Evolutionary conservation across 2,797 vertebrate genomes (phyloP).

Genomic region (Rhodeus uyekii): DNA sequence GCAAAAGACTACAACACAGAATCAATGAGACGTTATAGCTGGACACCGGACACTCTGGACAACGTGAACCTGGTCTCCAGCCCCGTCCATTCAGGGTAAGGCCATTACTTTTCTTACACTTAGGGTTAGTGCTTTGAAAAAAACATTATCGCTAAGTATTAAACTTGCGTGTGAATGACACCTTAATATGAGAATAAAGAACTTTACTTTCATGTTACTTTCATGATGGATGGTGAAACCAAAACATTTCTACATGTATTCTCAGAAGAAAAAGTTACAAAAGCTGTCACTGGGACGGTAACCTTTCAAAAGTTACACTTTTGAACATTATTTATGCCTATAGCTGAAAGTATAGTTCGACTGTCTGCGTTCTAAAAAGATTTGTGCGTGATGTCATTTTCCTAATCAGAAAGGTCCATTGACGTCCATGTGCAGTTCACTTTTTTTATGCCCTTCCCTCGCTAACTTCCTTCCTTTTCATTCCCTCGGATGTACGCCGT

Average conservation of each 20-base stretch:
- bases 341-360: background rate
- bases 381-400: background rate
- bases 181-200: background rate
- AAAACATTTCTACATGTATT: background rate
- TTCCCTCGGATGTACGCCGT: background rate
- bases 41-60: conserved; percentile 92
- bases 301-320: no score
- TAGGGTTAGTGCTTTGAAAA: background rate
- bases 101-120: background rate
- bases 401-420: no score
- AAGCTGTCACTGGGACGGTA: no score
- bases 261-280: background rate
- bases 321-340: background rate
- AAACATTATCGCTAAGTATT: background rate
- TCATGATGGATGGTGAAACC: background rate
- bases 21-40: conserved; percentile 94
- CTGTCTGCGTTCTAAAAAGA: background rate
- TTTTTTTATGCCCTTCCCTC: background rate
- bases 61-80: conserved; percentile 97
- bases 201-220: background rate
- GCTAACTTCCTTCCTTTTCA: background rate
- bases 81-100: conserved; percentile 97
- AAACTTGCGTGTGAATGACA: background rate
- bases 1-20: conserved; percentile 90
- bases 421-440: background rate